A percentile compares a stretch with the other conserved stretches of the same genome.
Evolutionary conservation across 1,140 invertebrate genomes (phyloP).

Genomic region (Phymastichus coffea): DNA sequence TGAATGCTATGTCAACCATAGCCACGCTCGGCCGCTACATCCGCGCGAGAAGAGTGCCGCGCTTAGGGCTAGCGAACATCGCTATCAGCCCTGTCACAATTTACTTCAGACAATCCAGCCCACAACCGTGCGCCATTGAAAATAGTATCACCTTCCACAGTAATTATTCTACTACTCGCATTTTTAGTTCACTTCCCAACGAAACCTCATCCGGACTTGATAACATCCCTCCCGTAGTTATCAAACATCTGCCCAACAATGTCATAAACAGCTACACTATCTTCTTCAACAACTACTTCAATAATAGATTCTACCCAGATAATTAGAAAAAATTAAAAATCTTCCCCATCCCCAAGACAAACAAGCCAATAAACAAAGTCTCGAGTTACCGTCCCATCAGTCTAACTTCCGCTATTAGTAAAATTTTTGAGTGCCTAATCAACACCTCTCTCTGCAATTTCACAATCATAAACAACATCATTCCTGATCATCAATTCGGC

Average conservation of each 20-base stretch:
- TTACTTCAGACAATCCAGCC: not conserved
- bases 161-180: not conserved
- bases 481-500: conserved; percentile 6
- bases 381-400: conserved; percentile 14
- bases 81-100: too few species aligned
- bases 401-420: conserved; percentile 5
- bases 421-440: not conserved
- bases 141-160: not conserved
- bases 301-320: not conserved
- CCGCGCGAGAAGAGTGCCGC: too few species aligned
- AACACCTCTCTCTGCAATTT: not conserved
- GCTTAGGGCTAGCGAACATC: too few species aligned
- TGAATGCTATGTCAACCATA: too few species aligned
- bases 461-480: not conserved
- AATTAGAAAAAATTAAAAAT: conserved; percentile 1
- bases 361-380: not conserved
- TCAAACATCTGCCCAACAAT: not conserved
- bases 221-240: conserved; percentile 3
- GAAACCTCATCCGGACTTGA: conserved; percentile 6
- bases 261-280: not conserved
- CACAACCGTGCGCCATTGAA: not conserved
- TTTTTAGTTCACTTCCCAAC: not conserved
- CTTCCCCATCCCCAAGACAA: conserved; percentile 15
- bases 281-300: conserved; percentile 6
- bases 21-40: too few species aligned